Conservation (phyloP, 1,140 invertebrate genomes). For the Aleiodes sp. region DNA sequence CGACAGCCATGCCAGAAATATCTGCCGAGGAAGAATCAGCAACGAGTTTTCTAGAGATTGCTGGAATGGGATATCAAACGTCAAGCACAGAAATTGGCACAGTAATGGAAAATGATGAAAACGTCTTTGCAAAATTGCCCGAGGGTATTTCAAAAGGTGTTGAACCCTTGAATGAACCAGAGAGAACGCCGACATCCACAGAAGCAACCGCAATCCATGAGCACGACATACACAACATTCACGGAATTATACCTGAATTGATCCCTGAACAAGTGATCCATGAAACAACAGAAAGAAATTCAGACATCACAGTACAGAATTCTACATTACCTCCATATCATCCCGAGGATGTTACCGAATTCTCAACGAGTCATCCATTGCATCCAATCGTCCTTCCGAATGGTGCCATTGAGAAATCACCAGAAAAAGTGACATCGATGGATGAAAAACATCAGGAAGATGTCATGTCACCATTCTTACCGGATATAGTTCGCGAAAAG, state of each 20-base stretch:
- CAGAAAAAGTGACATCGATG: constrained; percentile 34
- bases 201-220: too few relatives aligned
- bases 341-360: constrained; percentile 27
- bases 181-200: constrained; percentile 32
- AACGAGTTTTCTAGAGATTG: not conserved
- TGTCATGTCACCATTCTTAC: constrained; percentile 74
- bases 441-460: constrained; percentile 55
- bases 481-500: constrained; percentile 64
- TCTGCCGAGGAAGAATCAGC: not conserved
- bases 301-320: not conserved
- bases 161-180: constrained; percentile 47
- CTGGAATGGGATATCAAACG: constrained; percentile 13
- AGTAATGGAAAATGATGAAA: not conserved
- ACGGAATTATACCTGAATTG: constrained; percentile 53
- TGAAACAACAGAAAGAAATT: not conserved
- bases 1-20: not conserved
- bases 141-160: constrained; percentile 53
- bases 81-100: constrained; percentile 43
- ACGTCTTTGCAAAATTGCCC: constrained; percentile 44
- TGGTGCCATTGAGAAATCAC: constrained; percentile 32
- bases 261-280: constrained; percentile 48
- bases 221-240: constrained; percentile 40
- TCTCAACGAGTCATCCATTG: constrained; percentile 41
- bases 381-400: constrained; percentile 42
- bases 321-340: not conserved